Evolutionary conservation across 1,140 invertebrate species (phyloP).

Genomic region (Octopus sinensis): DNA sequence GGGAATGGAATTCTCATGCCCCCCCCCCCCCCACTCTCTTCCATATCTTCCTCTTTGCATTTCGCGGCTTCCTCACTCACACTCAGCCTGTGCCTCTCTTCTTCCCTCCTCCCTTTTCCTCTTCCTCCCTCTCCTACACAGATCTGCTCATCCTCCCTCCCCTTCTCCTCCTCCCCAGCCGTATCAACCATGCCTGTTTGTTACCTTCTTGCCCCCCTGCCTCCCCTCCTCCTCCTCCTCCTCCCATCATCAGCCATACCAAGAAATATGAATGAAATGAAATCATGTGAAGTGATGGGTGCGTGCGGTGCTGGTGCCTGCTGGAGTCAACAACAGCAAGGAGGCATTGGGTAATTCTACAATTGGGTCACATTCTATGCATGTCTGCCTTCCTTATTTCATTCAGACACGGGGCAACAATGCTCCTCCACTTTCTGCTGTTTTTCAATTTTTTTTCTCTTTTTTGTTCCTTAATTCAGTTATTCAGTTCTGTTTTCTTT

Average conservation of each 20-base stretch:
- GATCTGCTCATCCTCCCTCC: background rate
- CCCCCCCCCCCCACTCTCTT: background rate
- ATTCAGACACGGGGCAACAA: too few relatives aligned
- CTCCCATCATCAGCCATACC: too few relatives aligned
- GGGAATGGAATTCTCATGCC: too few relatives aligned
- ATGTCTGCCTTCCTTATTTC: background rate
- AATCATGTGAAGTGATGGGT: too few relatives aligned
- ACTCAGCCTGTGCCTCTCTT: background rate
- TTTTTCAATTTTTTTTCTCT: too few relatives aligned
- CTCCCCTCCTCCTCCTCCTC: background rate
- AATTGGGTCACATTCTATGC: background rate
- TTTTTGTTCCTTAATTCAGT: too few relatives aligned
- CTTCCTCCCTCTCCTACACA: background rate
- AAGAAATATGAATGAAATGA: too few relatives aligned
- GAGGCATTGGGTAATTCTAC: background rate
- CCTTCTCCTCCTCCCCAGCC: background rate
- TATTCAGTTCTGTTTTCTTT: too few relatives aligned
- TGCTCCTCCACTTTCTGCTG: too few relatives aligned
- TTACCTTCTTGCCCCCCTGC: conserved; percentile 2
- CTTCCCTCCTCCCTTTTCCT: background rate
- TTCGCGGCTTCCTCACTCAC: background rate
- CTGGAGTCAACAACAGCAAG: background rate
- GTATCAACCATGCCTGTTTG: background rate
- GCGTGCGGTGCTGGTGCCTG: too few relatives aligned
- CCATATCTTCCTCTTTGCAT: background rate